Base-by-base conservation (phyloP, 2,888 invertebrate species). In the Erebia aethiops region DNA sequence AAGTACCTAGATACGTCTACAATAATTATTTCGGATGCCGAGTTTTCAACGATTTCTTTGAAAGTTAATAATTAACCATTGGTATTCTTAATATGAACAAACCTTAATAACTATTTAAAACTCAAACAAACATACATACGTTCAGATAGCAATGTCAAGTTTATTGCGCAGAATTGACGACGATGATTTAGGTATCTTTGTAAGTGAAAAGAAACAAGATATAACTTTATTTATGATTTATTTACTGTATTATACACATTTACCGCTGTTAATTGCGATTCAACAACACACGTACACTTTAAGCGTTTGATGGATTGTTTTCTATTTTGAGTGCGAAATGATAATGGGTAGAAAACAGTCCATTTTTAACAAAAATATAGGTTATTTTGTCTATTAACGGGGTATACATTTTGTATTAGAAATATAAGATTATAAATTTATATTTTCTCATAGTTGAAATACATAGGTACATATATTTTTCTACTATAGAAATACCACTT, bases 321-420 rank as follows among this genome's bases (percentile, higher is more conserved):
- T 78, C 77, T 78, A 79, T 78, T 76, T 71, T 69, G 67, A 74
- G 71, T 72, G 57, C 56, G 71, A 73, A 71, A 68, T 74, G 54
- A 71, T 62, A 67, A 73, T 72, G 78, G 73, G 77, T 80, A 81
- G 78, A 81, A 82, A 83, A 83, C 80, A 87, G 77, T 83, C 80
- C 80, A 84, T 80, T 82, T 81, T 87, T 89, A 89, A 90, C 86
- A 91, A 90, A 90, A 90, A 90, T 90, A 90, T n/a, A 90, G 82
- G 70, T 26, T 35, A 35, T 35, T 71, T 70, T 75, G 49, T 73
- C 69, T 73, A 71, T 62, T 63, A 67, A 35, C 62, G 62, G 72
- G 61, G 65, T 73, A 70, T 57, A 70, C 60, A 68, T 58, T 72
- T 71, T 62, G 60, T 46, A 71, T 71, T 71, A 72, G 46, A 71